Evolutionary conservation across 2,888 invertebrate species (phyloP).

Genomic region (Eupithecia vulgata): DNA sequence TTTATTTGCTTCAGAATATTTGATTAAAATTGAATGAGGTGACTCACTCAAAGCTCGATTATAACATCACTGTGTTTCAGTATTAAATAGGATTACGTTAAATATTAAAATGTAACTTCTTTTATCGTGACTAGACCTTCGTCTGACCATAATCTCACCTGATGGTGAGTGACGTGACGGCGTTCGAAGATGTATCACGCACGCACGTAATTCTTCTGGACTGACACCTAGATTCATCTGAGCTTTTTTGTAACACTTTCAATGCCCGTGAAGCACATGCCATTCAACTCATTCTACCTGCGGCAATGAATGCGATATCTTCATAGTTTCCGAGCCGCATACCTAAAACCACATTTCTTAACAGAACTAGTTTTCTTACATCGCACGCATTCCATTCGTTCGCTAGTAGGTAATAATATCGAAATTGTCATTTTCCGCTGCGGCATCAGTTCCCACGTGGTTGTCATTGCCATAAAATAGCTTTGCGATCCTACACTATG

Average conservation of each 20-base stretch:
- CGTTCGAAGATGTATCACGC: no score
- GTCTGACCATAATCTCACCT: no score
- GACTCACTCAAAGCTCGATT: neutral
- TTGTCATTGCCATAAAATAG: slow-evolving; percentile 37
- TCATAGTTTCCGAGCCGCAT: neutral
- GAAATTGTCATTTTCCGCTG: slow-evolving; percentile 31
- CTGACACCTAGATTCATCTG: neutral
- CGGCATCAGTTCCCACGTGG: slow-evolving; percentile 39
- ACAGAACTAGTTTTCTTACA: slow-evolving; percentile 3
- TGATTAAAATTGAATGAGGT: neutral
- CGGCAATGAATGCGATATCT: no score
- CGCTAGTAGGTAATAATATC: slow-evolving; percentile 20
- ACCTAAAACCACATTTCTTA: neutral
- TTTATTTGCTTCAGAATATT: neutral
- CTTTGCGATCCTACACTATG: slow-evolving; percentile 36
- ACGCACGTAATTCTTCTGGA: no score
- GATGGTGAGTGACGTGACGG: no score
- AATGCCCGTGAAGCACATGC: neutral
- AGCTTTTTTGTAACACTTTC: neutral
- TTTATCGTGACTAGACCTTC: no score
- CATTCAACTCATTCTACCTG: neutral
- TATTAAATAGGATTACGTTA: no score
- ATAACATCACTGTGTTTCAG: no score
- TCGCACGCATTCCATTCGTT: slow-evolving; percentile 12
- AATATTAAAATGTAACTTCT: no score